phyloP scores from a whole-genome alignment of 2,113 vertebrate genomes.

The Salvator merianae region DNA sequence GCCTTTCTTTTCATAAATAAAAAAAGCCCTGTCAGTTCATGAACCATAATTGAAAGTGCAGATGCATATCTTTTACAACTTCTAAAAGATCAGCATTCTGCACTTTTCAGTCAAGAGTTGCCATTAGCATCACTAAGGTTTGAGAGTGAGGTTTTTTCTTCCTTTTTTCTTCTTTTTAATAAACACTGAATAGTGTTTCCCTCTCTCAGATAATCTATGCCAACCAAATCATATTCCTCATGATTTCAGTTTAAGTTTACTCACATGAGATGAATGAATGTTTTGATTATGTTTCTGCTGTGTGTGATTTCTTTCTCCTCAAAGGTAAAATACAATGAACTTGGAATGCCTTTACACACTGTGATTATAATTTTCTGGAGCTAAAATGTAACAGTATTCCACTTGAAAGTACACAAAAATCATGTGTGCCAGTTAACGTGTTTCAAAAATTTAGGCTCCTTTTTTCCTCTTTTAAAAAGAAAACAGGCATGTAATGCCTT shows the following conservation, averaged over 20 bases:
- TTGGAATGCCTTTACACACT: conserved; percentile 51
- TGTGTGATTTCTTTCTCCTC: conserved; percentile 35
- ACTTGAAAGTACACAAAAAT: conserved; percentile 76
- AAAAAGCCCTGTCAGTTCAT: background rate
- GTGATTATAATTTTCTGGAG: conserved; percentile 72
- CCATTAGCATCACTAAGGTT: background rate
- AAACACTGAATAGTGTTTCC: background rate
- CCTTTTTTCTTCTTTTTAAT: background rate
- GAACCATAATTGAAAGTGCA: background rate
- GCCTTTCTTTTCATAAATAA: background rate
- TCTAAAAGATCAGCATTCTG: background rate
- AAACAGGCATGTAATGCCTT: conserved; percentile 84
- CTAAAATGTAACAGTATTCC: conserved; percentile 77
- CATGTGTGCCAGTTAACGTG: conserved; percentile 76
- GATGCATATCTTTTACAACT: background rate
- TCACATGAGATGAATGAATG: background rate
- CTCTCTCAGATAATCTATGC: background rate
- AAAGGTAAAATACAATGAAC: background rate
- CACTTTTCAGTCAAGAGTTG: background rate
- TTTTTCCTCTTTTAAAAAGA: conserved; percentile 77
- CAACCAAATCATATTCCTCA: background rate
- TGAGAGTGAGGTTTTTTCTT: background rate
- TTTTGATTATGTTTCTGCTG: conserved; percentile 1
- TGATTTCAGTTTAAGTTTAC: conserved; percentile 30
- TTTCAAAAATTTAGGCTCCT: conserved; percentile 77